Percentiles rank a stretch among this genome's conserved stretches.
Evolutionary conservation across 2,797 vertebrate species (phyloP).

Genomic region (Falco rusticolus): DNA sequence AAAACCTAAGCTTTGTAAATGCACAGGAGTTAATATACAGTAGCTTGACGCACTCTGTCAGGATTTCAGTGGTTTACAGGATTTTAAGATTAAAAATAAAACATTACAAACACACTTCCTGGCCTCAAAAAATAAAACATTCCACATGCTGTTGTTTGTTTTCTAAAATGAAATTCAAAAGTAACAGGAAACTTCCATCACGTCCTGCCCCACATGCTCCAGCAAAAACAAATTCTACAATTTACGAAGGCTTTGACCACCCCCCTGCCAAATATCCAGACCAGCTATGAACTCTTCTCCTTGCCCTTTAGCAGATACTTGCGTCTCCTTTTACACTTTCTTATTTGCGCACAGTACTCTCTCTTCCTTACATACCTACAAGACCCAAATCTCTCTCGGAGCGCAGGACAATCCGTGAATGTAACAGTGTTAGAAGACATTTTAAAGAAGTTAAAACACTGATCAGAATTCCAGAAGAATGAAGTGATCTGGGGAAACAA

Average conservation of each 20-base stretch:
- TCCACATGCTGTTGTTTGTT: background rate
- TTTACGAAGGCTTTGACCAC: conserved; percentile 4
- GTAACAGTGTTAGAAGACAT: background rate
- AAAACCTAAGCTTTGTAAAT: background rate
- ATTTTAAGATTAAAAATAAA: background rate
- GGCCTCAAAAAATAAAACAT: background rate
- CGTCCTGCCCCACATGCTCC: background rate
- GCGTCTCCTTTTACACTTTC: background rate
- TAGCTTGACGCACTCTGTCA: background rate
- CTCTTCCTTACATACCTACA: background rate
- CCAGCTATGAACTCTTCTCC: background rate
- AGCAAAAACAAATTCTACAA: conserved; percentile 15
- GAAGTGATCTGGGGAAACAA: background rate
- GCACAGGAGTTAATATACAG: background rate
- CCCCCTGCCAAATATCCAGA: background rate
- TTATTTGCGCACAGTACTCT: background rate
- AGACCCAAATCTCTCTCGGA: background rate
- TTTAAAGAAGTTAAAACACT: background rate
- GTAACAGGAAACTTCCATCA: background rate
- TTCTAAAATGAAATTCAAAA: conserved; percentile 20
- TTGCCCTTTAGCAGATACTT: conserved; percentile 15
- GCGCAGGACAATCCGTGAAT: background rate
- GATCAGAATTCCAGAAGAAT: background rate
- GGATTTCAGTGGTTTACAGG: background rate
- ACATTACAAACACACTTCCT: background rate